Conservation (phyloP, 2,888 invertebrate species). For the Eilema griseolum region DNA sequence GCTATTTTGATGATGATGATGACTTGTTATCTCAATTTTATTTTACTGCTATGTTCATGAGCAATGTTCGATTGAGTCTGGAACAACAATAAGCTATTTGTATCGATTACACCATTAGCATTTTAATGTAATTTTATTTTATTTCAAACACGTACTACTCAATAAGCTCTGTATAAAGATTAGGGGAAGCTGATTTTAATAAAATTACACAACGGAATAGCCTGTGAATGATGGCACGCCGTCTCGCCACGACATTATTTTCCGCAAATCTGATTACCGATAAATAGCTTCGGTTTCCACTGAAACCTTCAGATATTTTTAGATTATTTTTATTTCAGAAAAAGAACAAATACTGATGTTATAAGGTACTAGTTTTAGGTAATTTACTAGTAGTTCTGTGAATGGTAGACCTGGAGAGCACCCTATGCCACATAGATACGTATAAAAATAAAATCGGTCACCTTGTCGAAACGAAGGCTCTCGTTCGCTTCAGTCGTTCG, state of each 20-base stretch:
- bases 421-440: too few species aligned
- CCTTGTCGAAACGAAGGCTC: too few species aligned
- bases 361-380: neutral
- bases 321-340: neutral
- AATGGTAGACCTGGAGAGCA: too few species aligned
- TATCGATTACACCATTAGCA: neutral
- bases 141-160: constrained; percentile 14
- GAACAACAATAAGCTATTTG: neutral
- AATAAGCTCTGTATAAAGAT: constrained; percentile 24
- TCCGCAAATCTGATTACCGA: constrained; percentile 39
- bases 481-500: too few species aligned
- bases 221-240: constrained; percentile 22
- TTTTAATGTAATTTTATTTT: neutral
- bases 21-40: neutral
- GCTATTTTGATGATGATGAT: neutral
- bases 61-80: neutral
- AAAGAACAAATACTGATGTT: neutral
- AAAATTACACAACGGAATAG: constrained; percentile 44
- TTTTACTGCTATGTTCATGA: neutral
- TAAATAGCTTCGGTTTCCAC: constrained; percentile 24
- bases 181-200: constrained; percentile 34
- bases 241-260: constrained; percentile 27
- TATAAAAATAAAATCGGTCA: too few species aligned
- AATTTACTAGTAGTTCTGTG: too few species aligned
- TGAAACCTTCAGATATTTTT: neutral